Conservation (phyloP, 2,797 vertebrate genomes). For the Morelia viridis region DNA sequence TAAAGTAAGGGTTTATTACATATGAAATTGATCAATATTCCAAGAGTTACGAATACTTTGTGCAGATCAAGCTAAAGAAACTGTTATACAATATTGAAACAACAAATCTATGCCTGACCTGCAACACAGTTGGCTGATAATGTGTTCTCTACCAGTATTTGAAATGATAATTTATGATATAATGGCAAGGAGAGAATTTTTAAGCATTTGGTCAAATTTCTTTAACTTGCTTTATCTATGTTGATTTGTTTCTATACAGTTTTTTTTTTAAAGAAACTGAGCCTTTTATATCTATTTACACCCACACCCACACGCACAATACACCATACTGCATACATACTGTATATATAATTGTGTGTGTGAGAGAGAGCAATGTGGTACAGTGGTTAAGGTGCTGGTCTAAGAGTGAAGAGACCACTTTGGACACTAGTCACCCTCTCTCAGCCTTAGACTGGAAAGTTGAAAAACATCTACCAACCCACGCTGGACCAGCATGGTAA, state of each 20-base stretch:
- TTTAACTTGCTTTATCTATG: background rate
- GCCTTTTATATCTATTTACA: background rate
- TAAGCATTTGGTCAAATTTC: background rate
- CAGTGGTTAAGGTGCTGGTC: no score
- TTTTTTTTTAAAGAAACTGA: background rate
- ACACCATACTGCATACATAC: no score
- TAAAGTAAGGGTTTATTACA: background rate
- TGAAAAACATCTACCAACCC: background rate
- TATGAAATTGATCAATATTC: background rate
- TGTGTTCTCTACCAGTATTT: background rate
- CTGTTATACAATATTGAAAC: background rate
- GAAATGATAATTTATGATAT: background rate
- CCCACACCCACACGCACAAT: no score
- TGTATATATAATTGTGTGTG: no score
- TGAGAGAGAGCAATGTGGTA: no score
- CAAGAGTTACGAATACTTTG: background rate
- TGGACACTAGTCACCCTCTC: background rate
- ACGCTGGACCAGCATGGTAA: background rate
- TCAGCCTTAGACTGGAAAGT: background rate
- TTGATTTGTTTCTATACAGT: background rate
- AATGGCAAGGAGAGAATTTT: background rate
- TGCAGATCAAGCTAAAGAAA: background rate
- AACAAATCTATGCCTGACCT: background rate
- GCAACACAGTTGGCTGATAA: background rate
- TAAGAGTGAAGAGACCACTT: background rate